Conservation (phyloP, 2,888 invertebrate species). For the Lepidocyrtinus sp. region DNA sequence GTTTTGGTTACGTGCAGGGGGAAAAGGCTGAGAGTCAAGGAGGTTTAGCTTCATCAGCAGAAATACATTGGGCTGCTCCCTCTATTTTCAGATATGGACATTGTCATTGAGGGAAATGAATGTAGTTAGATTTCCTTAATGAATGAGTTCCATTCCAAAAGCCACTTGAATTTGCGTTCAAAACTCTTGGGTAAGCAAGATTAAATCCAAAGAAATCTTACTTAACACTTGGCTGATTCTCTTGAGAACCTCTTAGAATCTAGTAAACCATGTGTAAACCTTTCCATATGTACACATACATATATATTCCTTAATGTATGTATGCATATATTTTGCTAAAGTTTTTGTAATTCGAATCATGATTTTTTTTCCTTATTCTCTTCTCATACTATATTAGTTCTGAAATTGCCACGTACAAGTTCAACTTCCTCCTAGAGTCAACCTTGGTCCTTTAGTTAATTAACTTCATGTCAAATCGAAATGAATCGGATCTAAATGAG, state of each 20-base stretch:
- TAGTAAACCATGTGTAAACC: too few relatives aligned
- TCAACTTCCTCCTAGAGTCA: background rate
- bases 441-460: slow-evolving; percentile 49
- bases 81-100: background rate
- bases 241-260: background rate
- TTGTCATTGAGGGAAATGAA: background rate
- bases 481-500: slow-evolving; percentile 64
- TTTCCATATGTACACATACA: too few relatives aligned
- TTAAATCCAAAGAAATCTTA: slow-evolving; percentile 32
- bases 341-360: slow-evolving; percentile 26
- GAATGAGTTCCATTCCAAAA: slow-evolving; percentile 28
- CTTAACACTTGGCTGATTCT: slow-evolving; percentile 43
- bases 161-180: slow-evolving; percentile 46
- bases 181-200: slow-evolving; percentile 44
- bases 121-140: slow-evolving; percentile 26
- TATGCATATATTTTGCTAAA: too few relatives aligned
- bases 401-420: background rate
- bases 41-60: background rate
- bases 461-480: slow-evolving; percentile 59
- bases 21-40: background rate
- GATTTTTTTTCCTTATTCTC: slow-evolving; percentile 18
- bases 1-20: too few relatives aligned
- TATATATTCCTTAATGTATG: too few relatives aligned
- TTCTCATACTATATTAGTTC: too few relatives aligned
- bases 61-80: background rate